phyloP scores from a whole-genome alignment of 2,797 vertebrate genomes.

The Meda fulgida region DNA sequence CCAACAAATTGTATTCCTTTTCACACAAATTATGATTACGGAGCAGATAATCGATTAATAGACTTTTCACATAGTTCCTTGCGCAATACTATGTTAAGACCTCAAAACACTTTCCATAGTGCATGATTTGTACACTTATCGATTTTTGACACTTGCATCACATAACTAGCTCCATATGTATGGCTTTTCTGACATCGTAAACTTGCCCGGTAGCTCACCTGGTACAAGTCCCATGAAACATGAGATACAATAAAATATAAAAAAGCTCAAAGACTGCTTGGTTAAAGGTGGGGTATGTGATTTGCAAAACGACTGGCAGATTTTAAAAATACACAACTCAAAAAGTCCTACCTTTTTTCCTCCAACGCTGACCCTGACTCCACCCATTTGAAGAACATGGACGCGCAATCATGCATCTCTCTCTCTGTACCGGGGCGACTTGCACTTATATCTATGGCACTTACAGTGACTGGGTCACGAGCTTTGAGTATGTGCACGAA shows the following conservation, averaged over 20 bases:
- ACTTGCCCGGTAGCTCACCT: neutral
- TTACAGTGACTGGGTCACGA: no score
- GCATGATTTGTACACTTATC: neutral
- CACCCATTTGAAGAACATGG: no score
- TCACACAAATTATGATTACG: neutral
- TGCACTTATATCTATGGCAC: no score
- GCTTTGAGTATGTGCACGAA: no score
- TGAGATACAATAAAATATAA: neutral
- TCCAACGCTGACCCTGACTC: no score
- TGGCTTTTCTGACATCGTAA: neutral
- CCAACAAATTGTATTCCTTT: neutral
- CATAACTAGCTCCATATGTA: neutral
- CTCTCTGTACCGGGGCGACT: no score
- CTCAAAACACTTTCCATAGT: neutral
- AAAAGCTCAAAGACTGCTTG: neutral
- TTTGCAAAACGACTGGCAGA: no score
- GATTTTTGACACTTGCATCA: neutral
- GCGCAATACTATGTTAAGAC: neutral
- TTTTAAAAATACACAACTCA: no score
- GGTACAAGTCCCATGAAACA: neutral
- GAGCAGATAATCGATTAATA: neutral
- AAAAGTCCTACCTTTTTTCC: no score
- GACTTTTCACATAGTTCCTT: neutral
- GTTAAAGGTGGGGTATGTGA: no score
- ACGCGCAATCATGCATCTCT: no score